Evolutionary conservation across 2,888 invertebrate species (phyloP), one percentile per base, ranked within the genome.

Genomic region (Cheiracanthium punctorium): DNA sequence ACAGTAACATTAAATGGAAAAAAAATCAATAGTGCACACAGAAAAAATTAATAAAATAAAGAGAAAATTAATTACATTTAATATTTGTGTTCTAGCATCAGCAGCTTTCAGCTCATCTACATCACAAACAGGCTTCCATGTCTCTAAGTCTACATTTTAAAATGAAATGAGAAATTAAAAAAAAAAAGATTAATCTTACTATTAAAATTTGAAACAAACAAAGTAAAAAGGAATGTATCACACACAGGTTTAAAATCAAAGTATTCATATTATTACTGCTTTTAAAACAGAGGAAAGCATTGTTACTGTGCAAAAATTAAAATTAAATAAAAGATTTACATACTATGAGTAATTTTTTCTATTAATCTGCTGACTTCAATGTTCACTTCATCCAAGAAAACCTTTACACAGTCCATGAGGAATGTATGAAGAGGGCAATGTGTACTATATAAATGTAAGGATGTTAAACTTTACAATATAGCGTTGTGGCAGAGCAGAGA

Each of bases 351-450:
- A 29, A 95, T 94, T 0, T 93, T 92, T 89, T 96, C 95, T 88
- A 96, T 94, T 90, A 94, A 94, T 58, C 93, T 93, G 0, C 94
- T 93, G 24, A 95, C 93, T 89, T 94, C 93, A 65, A 93, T 93
- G 90, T 95, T 95, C 80, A 95, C 94, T 88, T 96, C 94, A 88
- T 95, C 95, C 88, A 96, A 94, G 92, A 97, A 98, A 8, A 95
- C 95, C 89, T 95, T 95, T 30, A 98, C 95, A 92, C 97, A 96
- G 91, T 96, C 95, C 70, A 95, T 94, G 80, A 98, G 93, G 92
- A 97, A 98, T 88, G 94, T 94, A 90, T 96, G 95, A 80, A 98
- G 93, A 1, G 95, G 95, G 91, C 96, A 96, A 67, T 95, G 93
- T 90, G 93, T 93, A 87, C 73, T 89, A 20, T 28, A 29, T 10